phyloP scores from a whole-genome alignment of 1,140 invertebrate species.

The Parapsyche elsis region DNA sequence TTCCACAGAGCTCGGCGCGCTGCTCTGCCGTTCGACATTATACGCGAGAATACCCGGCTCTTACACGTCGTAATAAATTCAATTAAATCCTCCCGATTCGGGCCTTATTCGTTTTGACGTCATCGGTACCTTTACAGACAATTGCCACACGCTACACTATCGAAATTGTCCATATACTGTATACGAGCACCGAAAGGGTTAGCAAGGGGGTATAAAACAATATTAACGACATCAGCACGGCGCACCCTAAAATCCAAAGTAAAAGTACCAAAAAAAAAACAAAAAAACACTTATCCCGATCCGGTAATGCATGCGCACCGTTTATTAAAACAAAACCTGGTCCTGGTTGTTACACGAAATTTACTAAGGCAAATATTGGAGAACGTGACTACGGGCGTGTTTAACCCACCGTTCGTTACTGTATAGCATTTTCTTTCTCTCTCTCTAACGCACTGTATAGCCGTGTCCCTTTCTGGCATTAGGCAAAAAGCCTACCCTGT shows the following conservation, averaged over 20 bases:
- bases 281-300: not conserved
- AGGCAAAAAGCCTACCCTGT: not conserved
- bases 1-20: not conserved
- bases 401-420: conserved; percentile 18
- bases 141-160: too few species aligned
- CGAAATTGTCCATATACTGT: too few species aligned
- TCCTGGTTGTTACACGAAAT: conserved; percentile 51
- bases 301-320: conserved; percentile 52
- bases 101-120: not conserved
- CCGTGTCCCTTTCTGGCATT: not conserved
- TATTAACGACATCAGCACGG: not conserved
- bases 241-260: not conserved
- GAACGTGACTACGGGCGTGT: conserved; percentile 54
- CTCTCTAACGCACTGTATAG: not conserved
- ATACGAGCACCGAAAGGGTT: too few species aligned
- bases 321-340: conserved; percentile 56
- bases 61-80: conserved; percentile 23
- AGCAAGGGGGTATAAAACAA: not conserved
- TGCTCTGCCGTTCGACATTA: not conserved
- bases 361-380: conserved; percentile 55
- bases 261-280: not conserved
- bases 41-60: not conserved
- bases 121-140: not conserved
- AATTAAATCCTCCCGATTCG: conserved; percentile 22
- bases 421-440: not conserved